phyloP scores from a whole-genome alignment of 2,113 vertebrate genomes.

The Perognathus longimembris region DNA sequence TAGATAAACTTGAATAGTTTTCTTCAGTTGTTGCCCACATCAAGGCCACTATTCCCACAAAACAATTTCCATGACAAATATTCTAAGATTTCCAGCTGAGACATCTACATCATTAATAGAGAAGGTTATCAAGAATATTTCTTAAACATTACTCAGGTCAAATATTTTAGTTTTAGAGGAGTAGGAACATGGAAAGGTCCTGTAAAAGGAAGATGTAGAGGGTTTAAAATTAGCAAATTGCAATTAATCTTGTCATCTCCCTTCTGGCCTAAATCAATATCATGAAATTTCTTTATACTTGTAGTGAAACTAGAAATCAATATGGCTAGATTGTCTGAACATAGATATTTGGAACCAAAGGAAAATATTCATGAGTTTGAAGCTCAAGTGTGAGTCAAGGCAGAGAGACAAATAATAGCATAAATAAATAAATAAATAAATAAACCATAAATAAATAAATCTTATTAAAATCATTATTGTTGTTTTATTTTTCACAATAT shows the following conservation, averaged over 20 bases:
- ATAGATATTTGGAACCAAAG: background rate
- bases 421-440: background rate
- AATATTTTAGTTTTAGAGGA: background rate
- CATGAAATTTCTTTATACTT: slow-evolving; percentile 6
- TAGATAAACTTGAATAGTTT: background rate
- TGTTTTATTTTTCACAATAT: background rate
- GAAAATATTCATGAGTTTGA: background rate
- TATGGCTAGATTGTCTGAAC: background rate
- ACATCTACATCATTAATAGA: background rate
- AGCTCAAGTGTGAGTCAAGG: background rate
- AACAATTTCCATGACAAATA: background rate
- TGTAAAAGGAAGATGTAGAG: background rate
- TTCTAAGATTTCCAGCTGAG: background rate
- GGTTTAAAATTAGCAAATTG: background rate
- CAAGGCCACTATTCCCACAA: background rate
- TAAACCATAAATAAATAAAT: background rate
- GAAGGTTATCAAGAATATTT: background rate
- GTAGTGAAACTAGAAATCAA: slow-evolving; percentile 16
- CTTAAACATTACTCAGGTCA: background rate
- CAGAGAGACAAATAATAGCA: too few relatives aligned
- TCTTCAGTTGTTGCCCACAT: background rate
- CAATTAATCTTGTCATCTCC: background rate
- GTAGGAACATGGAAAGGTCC: background rate
- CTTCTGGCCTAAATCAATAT: slow-evolving; percentile 30
- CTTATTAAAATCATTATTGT: background rate